Evolutionary conservation across 2,113 vertebrate genomes (phyloP), one percentile per base, ranked within the genome.

Genomic region (Ceyx cyanopectus): DNA sequence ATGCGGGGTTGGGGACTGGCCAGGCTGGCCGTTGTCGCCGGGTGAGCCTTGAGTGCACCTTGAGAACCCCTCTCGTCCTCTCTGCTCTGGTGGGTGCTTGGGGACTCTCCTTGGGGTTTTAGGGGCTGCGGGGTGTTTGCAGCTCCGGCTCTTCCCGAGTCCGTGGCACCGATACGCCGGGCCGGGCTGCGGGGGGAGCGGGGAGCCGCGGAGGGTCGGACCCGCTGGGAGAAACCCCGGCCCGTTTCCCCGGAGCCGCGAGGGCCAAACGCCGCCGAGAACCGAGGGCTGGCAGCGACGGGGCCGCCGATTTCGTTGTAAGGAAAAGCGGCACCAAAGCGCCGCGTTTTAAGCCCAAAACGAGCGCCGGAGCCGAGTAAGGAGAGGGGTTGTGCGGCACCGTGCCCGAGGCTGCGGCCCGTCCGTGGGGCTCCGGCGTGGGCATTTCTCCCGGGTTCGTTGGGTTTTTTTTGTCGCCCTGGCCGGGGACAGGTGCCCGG

Each of bases 301-400:
- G n/a, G 50, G 51, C 50, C 53, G 41, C 32, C 5, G 29, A 94
- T 92, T 96, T 96, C 95, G 95, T 96, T 96, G 72, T 90, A 51
- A 1, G 0, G 32, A 7, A 7, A 34, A 40, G 10, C 7, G 27
- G 30, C 17, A 24, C 17, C 62, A 18, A 82, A 80, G 7, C 2
- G 14, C 66, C 1, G 53, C 15, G 21, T 60, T 92, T 92, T 23
- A 7, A 2, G 12, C 54, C 37, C 14, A 37, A 85, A 96, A 96
- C 91, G 93, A 93, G 62, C 1, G 12, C 78, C 14, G 60, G 61
- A 10, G 3, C 5, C 16, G 19, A 65, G 34, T 7, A n/a, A n/a
- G 65, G n/a, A 79, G 17, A 3, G 14, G 16, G 7, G 23, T n/a
- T 24, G 6, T 6, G 68, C 6, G 7, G 37, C 14, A 29, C 19